Percentiles rank a stretch among this genome's conserved stretches.
Conservation (phyloP, 2,888 invertebrate species). For the Syrphus vitripennis region DNA sequence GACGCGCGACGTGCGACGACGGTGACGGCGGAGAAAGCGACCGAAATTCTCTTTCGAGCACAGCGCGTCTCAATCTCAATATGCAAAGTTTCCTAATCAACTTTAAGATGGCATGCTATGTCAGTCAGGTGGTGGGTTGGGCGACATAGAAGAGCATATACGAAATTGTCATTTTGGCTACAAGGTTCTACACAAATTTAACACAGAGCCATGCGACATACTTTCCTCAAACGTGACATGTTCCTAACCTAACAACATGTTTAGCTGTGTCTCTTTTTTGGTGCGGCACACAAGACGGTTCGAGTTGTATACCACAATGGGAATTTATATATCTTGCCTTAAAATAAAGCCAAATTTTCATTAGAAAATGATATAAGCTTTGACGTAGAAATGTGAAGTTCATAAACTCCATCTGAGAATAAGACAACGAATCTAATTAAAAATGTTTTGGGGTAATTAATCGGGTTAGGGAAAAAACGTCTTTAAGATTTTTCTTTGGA, state of each 20-base stretch:
- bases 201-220: neutral
- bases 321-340: slow-evolving; percentile 45
- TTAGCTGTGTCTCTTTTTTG: neutral
- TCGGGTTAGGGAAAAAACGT: slow-evolving; percentile 16
- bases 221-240: slow-evolving; percentile 25
- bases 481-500: neutral
- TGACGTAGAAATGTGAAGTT: slow-evolving; percentile 21
- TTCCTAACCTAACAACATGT: slow-evolving; percentile 22
- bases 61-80: slow-evolving; percentile 3
- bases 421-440: slow-evolving; percentile 49
- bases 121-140: neutral
- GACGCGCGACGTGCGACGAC: too few relatives aligned
- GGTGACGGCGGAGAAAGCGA: neutral
- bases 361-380: neutral
- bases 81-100: slow-evolving; percentile 44
- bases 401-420: slow-evolving; percentile 18
- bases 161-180: slow-evolving; percentile 30
- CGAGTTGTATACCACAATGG: neutral
- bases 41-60: slow-evolving; percentile 1
- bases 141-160: neutral
- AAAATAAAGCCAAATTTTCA: slow-evolving; percentile 40
- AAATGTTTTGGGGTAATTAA: slow-evolving; percentile 54
- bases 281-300: neutral
- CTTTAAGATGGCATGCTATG: slow-evolving; percentile 31
- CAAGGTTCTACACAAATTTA: slow-evolving; percentile 16